Percentiles rank a stretch among this genome's conserved stretches.
Evolutionary conservation across 2,888 invertebrate species (phyloP).

Genomic region (Halocaridina rubra): DNA sequence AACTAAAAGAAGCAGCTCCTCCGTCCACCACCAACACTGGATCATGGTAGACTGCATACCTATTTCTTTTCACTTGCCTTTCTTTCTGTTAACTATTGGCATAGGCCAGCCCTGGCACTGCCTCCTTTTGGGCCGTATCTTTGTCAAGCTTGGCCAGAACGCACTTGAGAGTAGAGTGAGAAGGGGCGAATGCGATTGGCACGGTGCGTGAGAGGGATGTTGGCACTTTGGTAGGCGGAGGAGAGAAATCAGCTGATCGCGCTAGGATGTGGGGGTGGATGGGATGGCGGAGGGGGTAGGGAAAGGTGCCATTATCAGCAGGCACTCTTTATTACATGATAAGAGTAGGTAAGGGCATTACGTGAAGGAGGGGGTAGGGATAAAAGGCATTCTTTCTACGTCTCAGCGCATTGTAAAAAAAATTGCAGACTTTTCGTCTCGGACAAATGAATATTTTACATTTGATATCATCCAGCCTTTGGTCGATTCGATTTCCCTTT

Average conservation of each 20-base stretch:
- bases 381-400: neutral
- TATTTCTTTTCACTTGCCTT: no score
- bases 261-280: neutral
- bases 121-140: neutral
- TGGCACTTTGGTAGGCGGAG: neutral
- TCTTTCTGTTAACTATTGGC: neutral
- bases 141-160: neutral
- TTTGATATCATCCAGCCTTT: no score
- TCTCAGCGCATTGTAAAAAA: neutral
- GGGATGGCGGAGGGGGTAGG: neutral
- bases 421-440: no score
- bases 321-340: no score
- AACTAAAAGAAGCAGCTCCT: neutral
- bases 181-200: neutral
- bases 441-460: no score
- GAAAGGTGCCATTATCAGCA: neutral
- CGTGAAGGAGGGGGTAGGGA: neutral
- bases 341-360: neutral
- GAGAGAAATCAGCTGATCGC: constrained; percentile 10
- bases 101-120: neutral
- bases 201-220: neutral
- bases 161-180: neutral
- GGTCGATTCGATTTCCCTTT: no score
- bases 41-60: constrained; percentile 23
- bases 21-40: constrained; percentile 9